Base-by-base conservation (phyloP, 2,797 vertebrate species). In the Malacoctenus gilli region DNA sequence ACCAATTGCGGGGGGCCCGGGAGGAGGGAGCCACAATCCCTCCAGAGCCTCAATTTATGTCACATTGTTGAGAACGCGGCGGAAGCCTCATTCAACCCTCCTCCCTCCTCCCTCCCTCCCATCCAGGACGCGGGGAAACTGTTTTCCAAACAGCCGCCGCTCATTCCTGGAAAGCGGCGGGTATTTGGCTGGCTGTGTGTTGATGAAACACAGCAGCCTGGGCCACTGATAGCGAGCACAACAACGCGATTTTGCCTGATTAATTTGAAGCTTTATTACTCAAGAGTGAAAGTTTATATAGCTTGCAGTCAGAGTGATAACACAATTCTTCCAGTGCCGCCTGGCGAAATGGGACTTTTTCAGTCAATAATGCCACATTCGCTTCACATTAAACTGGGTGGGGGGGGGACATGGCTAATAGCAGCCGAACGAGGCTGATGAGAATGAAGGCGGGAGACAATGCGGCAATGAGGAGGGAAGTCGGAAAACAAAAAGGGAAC, bases 181-280 rank as follows among this genome's bases (percentile, higher is more conserved):
- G 54, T 49, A 22, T 52, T n/a, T 60, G 53, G 61, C 63, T 59
- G 6, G 55, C 63, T 28, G 52, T 13, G 36, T 50, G 59, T 57
- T 80, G 67, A 75, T 81, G 79, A 78, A 78, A 81, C 41, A 30
- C 5, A 43, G 71, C 62, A 56, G 61, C 47, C 69, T 39, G 59
- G 46, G 41, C 60, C 62, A 35, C 66, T 35, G 69, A 82, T 73
- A 58, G 49, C 41, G 49, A 72, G 60, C 74, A 72, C 54, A 72
- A 72, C 66, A 74, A 51, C 65, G 61, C 3, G 16, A 84, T 82
- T n/a, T 80, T 78, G 63, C 59, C 66, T 73, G 74, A 80, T 83
- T 80, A 72, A 73, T 85, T 71, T 75, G 54, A 77, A 50, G 75
- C 68, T 69, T 80, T 84, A 72, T 83, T 81, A 68, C 80, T 73